A percentile compares a stretch with the other conserved stretches of the same genome.
Conservation (phyloP, 2,888 invertebrate genomes). For the Tipula vernalis region DNA sequence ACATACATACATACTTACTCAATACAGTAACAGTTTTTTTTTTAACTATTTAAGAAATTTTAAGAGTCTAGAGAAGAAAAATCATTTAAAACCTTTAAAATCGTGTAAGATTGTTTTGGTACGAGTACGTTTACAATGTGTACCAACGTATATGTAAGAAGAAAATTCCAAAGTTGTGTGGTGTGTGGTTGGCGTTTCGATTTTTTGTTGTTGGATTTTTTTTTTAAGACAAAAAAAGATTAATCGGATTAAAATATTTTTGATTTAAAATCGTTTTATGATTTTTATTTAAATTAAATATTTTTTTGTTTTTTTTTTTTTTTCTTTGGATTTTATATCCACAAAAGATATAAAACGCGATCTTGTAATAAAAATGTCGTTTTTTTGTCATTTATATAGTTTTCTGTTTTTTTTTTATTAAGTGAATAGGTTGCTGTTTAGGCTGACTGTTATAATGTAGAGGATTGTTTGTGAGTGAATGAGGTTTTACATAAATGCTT, state of each 20-base stretch:
- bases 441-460: background rate
- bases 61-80: background rate
- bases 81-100: background rate
- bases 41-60: background rate
- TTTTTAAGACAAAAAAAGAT: background rate
- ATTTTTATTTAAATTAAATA: background rate
- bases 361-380: background rate
- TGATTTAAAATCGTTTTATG: conserved; percentile 4
- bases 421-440: background rate
- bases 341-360: background rate
- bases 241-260: background rate
- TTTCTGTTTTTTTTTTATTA: background rate
- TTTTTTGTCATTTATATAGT: background rate
- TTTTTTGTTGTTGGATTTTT: background rate
- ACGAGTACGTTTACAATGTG: background rate
- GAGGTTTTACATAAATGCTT: background rate
- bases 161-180: background rate
- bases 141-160: background rate
- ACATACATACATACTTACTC: background rate
- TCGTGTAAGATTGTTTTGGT: background rate
- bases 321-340: background rate
- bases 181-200: background rate
- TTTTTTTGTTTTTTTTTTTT: background rate
- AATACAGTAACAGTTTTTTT: background rate
- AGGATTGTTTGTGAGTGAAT: background rate